Base-by-base conservation (phyloP, 2,113 vertebrate species). In the Eurypyga helias region DNA sequence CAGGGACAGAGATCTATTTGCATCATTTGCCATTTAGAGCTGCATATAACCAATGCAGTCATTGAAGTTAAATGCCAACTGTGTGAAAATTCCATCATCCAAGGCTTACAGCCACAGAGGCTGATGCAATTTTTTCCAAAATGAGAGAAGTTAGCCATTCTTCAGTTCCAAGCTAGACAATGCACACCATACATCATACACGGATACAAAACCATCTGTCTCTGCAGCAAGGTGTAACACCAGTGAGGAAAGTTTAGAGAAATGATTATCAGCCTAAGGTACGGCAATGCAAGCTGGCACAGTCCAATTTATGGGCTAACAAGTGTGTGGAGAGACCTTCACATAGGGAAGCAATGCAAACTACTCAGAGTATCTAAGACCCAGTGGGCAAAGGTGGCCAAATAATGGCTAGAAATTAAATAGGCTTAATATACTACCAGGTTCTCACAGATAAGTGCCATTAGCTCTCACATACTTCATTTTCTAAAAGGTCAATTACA, bases 391-490 rank as follows among this genome's bases (percentile, higher is more conserved):
- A 84, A 90, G 77, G 61, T 71, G 49, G 64, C 25, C 85, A 86
- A 90, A 83, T 41, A 89, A 89, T 14, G 17, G 52, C 70, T 90
- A 83, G 70, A 90, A 65, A 95, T 90, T 60, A 79, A 94, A 91
- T 16, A 86, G 49, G 14, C 60, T 89, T 91, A 92, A 93, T 73
- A 67, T 52, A 77, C 60, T 41, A 58, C 52, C 34, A 18, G 14
- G 51, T 12, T 94, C 29, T 87, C 57, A 83, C 11, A 83, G 38
- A 17, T 66, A 86, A 91, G 60, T 76, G 46, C 29, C 57, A 84
- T 87, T 87, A 92, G 48, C 26, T 89, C 48, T 55, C 16, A 82
- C 17, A 31, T 26, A 79, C 29, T 70, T 81, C 46, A 85, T 89
- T 93, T 87, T 84, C 70, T 60, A 79, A 76, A 79, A 85, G 48